phyloP scores from a whole-genome alignment of 2,113 vertebrate species.

The Noturus placidus region DNA sequence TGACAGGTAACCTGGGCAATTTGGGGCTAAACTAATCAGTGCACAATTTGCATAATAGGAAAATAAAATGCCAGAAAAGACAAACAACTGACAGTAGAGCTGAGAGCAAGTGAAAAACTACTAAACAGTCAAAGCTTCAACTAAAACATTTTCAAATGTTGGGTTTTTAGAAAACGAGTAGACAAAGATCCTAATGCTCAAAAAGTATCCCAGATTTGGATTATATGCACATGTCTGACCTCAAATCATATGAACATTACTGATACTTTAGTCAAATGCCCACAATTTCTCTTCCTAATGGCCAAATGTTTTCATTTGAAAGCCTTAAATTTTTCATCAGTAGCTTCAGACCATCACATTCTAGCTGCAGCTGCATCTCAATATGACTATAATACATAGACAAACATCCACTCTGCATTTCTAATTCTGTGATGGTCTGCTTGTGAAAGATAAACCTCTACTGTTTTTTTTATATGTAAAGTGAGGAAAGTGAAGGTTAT shows the following conservation, averaged over 20 bases:
- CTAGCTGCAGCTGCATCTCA: constrained; percentile 22
- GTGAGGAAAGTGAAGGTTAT: constrained; percentile 33
- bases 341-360: constrained; percentile 61
- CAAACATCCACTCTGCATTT: constrained; percentile 21
- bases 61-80: constrained; percentile 6
- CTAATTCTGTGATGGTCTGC: constrained; percentile 68
- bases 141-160: constrained; percentile 38
- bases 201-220: constrained; percentile 14
- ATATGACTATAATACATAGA: constrained; percentile 30
- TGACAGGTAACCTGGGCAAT: background rate
- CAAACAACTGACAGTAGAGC: background rate
- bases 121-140: constrained; percentile 27
- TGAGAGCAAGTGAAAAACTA: background rate
- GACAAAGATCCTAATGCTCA: constrained; percentile 9
- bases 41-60: background rate
- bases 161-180: constrained; percentile 1
- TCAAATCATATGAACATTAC: constrained; percentile 28
- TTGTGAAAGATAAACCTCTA: constrained; percentile 58
- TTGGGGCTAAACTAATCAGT: background rate
- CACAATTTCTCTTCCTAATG: constrained; percentile 16
- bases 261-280: constrained; percentile 11
- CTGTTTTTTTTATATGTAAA: constrained; percentile 39
- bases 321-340: constrained; percentile 41
- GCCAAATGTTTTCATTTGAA: constrained; percentile 39
- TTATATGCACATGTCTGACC: constrained; percentile 29